phyloP scores from a whole-genome alignment of 2,888 invertebrate species.

The Ochlodes sylvanus region DNA sequence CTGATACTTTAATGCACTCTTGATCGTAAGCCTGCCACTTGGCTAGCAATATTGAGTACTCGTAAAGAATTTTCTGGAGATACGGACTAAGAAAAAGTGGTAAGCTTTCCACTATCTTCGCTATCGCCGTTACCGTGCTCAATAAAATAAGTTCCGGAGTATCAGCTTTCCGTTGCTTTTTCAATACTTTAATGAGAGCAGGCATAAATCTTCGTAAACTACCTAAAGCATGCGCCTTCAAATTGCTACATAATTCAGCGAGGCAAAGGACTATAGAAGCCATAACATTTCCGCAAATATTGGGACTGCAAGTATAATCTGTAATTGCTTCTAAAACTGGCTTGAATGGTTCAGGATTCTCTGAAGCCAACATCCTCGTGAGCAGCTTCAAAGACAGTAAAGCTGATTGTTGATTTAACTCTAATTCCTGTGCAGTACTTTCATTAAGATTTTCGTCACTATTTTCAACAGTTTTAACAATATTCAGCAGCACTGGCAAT shows the following conservation, averaged over 20 bases:
- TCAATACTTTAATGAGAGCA: conserved; percentile 87
- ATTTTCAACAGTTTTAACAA: conserved; percentile 82
- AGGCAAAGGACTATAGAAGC: conserved; percentile 91
- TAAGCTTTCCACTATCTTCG: conserved; percentile 92
- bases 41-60: conserved; percentile 85
- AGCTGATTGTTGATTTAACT: conserved; percentile 92
- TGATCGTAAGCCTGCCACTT: conserved; percentile 81
- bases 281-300: conserved; percentile 86
- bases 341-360: conserved; percentile 89
- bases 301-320: conserved; percentile 81
- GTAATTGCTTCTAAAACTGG: conserved; percentile 88
- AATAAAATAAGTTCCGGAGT: conserved; percentile 87
- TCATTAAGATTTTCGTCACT: conserved; percentile 61
- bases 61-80: conserved; percentile 88
- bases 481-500: conserved; percentile 85
- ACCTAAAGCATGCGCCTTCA: conserved; percentile 90
- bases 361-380: conserved; percentile 88
- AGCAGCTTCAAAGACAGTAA: conserved; percentile 93
- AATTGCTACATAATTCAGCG: conserved; percentile 90
- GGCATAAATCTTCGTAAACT: conserved; percentile 93
- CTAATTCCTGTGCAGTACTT: conserved; percentile 83
- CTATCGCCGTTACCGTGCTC: conserved; percentile 91
- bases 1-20: conserved; percentile 77
- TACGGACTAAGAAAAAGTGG: conserved; percentile 95
- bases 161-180: conserved; percentile 85